Percentiles rank a stretch among this genome's conserved stretches.
These are phyloP conservation scores for Columba livia DNA, from an alignment of 2,113 vertebrate genomes.

Conservation along the genomic window DNA sequence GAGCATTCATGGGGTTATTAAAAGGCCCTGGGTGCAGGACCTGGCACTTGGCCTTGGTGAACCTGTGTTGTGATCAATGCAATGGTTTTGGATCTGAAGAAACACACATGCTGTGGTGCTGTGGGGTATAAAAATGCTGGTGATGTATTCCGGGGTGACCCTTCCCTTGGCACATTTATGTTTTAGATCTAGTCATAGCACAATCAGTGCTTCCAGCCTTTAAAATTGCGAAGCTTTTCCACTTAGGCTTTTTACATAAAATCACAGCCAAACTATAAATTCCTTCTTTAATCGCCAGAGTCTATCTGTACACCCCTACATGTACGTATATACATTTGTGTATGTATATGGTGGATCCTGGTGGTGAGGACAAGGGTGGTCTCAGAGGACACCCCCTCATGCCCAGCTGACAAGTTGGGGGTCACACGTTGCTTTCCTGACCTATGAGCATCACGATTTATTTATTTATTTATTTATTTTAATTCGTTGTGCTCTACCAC, in stretches of 20 bases:
- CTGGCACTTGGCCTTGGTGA: too few relatives aligned
- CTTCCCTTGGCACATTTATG: neutral
- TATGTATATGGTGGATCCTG: neutral
- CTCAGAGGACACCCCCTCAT: neutral
- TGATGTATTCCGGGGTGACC: neutral
- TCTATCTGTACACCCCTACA: neutral
- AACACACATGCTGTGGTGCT: too few relatives aligned
- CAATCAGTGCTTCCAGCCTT: neutral
- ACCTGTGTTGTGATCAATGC: too few relatives aligned
- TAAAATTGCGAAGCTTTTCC: neutral
- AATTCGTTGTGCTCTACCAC: neutral
- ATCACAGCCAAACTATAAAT: neutral
- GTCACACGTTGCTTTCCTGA: neutral
- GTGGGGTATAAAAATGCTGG: neutral
- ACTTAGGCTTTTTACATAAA: neutral
- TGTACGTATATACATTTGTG: accelerated
- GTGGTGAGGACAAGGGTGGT: neutral
- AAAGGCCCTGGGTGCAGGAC: too few relatives aligned
- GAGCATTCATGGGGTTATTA: too few relatives aligned
- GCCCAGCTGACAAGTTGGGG: neutral
- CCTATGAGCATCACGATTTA: neutral
- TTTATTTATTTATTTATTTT: neutral
- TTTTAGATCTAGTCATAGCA: neutral
- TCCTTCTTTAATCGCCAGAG: neutral
- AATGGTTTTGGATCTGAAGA: too few relatives aligned